phyloP scores from a whole-genome alignment of 2,888 invertebrate species.

The Sipha maydis region DNA sequence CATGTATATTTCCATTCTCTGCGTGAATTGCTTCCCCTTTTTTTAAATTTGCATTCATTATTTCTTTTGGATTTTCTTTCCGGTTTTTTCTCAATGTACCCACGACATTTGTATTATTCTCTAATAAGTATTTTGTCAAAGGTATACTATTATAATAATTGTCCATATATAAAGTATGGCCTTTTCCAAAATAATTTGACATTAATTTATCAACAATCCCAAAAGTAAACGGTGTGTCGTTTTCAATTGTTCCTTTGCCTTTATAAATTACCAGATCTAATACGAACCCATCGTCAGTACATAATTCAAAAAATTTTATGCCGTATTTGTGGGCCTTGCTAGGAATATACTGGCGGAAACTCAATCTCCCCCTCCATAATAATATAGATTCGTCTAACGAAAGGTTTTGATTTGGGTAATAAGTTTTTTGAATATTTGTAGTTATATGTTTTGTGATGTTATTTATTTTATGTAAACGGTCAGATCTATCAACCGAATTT shows the following conservation, averaged over 20 bases:
- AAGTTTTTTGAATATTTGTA: neutral
- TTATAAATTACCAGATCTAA: neutral
- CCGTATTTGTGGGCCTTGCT: no score
- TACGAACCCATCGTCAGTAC: neutral
- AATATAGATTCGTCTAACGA: neutral
- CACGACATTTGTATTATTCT: neutral
- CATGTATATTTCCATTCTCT: neutral
- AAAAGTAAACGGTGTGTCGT: neutral
- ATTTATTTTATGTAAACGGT: no score
- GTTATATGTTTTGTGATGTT: no score
- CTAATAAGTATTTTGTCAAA: neutral
- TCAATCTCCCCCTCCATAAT: slow-evolving; percentile 2
- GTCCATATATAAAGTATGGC: no score
- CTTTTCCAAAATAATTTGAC: neutral
- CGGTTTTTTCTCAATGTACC: neutral
- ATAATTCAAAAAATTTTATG: slow-evolving; percentile 1
- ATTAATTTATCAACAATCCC: neutral
- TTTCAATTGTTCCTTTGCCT: neutral
- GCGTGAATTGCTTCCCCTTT: neutral
- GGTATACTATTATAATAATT: neutral
- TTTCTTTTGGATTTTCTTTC: neutral
- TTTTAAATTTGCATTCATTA: neutral
- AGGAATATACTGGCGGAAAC: no score
- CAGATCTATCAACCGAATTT: no score
- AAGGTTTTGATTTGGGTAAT: neutral